Evolutionary conservation across 2,113 vertebrate genomes (phyloP).

Genomic region (Condylura cristata): DNA sequence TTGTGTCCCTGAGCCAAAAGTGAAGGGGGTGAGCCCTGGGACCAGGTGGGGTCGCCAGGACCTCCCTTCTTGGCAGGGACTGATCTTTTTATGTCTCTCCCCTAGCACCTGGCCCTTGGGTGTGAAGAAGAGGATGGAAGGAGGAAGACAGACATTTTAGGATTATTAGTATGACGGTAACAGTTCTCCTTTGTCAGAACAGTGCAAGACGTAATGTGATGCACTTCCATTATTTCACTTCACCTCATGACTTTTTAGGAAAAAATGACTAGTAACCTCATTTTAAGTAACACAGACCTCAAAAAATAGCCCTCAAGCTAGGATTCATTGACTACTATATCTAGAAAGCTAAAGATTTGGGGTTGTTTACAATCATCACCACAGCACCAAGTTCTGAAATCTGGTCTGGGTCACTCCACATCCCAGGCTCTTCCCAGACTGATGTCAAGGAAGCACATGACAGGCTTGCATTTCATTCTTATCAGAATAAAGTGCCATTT

Average conservation of each 20-base stretch:
- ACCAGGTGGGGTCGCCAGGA: background rate
- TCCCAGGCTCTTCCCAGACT: background rate
- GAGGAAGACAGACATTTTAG: background rate
- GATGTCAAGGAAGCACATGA: background rate
- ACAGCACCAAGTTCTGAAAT: background rate
- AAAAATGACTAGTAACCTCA: background rate
- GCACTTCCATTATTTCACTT: background rate
- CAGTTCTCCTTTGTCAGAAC: background rate
- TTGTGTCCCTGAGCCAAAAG: background rate
- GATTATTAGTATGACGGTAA: background rate
- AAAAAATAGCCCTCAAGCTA: background rate
- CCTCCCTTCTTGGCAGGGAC: background rate
- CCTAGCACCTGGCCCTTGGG: background rate
- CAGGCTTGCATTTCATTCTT: constrained; percentile 18
- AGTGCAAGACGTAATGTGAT: background rate
- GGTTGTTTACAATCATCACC: background rate
- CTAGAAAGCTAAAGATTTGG: background rate
- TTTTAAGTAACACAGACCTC: background rate
- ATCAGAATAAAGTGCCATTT: constrained; percentile 60
- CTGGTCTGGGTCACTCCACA: background rate
- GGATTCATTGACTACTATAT: background rate
- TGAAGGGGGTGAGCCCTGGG: background rate
- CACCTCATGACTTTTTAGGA: background rate
- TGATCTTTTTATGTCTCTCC: background rate
- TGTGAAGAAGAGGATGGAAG: background rate